Conservation (phyloP, 2,888 invertebrate genomes). For the Nymphalis urticae region DNA sequence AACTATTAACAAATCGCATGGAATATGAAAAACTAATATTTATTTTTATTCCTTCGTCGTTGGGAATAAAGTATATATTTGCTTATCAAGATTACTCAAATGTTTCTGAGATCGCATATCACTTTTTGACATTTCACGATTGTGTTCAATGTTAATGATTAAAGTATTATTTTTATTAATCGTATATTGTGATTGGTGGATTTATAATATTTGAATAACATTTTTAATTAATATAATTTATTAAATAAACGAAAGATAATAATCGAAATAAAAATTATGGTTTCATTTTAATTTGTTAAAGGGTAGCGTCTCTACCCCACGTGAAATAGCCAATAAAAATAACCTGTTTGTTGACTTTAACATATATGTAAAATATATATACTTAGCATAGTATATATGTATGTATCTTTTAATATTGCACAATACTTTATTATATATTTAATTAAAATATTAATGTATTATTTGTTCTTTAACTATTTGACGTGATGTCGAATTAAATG, state of each 20-base stretch:
- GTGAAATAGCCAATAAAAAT: slow-evolving; percentile 36
- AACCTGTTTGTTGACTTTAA: slow-evolving; percentile 13
- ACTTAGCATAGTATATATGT: slow-evolving; percentile 5
- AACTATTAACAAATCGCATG: too few species aligned
- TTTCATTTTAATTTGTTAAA: background rate
- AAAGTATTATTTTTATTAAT: too few species aligned
- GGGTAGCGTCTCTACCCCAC: slow-evolving; percentile 70
- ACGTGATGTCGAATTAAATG: too few species aligned
- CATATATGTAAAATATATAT: background rate
- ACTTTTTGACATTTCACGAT: too few species aligned
- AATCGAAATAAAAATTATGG: background rate
- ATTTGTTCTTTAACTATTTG: background rate
- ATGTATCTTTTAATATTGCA: slow-evolving; percentile 50
- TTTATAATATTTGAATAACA: too few species aligned
- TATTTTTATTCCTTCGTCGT: too few species aligned
- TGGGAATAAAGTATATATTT: too few species aligned
- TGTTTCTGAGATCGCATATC: too few species aligned
- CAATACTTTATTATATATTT: slow-evolving; percentile 46
- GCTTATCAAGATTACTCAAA: too few species aligned
- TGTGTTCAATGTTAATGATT: too few species aligned
- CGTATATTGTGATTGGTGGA: too few species aligned
- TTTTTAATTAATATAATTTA: background rate
- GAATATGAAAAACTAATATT: too few species aligned
- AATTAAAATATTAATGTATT: background rate
- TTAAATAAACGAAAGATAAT: background rate